Conservation (phyloP, 1,140 invertebrate genomes). For the Pseudachorutes palmiensis region DNA sequence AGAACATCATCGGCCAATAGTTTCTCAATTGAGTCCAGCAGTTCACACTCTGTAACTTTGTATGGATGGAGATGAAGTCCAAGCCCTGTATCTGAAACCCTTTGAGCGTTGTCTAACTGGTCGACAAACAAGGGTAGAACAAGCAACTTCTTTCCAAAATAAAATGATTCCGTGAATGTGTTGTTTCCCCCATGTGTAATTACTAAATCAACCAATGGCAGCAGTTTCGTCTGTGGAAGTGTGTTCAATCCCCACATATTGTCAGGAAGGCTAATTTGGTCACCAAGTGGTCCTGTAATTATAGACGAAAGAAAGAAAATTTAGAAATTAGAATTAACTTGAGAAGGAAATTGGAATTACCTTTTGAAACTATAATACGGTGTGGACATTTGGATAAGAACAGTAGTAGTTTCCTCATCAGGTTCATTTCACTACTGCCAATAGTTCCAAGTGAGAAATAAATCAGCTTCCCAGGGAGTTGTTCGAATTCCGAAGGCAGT, state of each 20-base stretch:
- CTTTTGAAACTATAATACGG: background rate
- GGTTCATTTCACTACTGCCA: background rate
- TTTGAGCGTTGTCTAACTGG: background rate
- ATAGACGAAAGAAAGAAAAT: background rate
- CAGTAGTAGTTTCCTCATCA: slow-evolving; percentile 1
- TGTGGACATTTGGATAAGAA: background rate
- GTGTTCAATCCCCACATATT: background rate
- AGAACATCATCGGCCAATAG: background rate
- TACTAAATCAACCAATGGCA: background rate
- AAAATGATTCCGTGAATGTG: slow-evolving; percentile 5
- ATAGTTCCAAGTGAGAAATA: background rate
- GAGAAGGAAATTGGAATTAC: background rate
- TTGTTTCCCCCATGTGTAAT: background rate
- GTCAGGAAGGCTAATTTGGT: background rate
- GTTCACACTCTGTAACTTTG: background rate
- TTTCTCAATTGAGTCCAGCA: background rate
- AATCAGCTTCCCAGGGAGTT: slow-evolving; percentile 1
- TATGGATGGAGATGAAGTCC: background rate
- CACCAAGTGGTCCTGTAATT: background rate
- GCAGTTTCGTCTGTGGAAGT: background rate
- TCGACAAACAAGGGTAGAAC: background rate
- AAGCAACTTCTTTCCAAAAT: background rate
- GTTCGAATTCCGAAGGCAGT: background rate
- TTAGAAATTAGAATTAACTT: background rate
- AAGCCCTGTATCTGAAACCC: background rate